Evolutionary conservation across 2,797 vertebrate genomes (phyloP), one percentile per base, ranked within the genome.

Genomic region (Cirrhinus molitorella): DNA sequence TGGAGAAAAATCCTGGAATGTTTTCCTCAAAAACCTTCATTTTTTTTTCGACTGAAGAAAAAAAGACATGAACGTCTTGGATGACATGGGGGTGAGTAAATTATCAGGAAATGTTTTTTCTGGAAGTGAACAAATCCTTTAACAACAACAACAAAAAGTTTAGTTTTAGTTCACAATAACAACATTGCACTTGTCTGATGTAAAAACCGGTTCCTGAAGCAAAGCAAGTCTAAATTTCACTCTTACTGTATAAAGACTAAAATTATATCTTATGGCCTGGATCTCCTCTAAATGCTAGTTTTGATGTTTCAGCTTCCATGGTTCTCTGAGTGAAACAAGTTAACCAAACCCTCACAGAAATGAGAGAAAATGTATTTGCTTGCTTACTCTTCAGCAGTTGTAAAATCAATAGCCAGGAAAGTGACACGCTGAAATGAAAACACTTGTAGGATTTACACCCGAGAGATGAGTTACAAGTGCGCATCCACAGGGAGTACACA

Each of bases 391-490:
- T 70, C 37, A 57, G 51, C 79, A 34, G n/a, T 70, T 70, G 13
- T 59, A 37, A 83, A 70, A 77, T 59, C 37, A 57, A 59, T 77
- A 57, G 63, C 40, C 40, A 37, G 53, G 31, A 67, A 55, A 76
- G 51, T 67, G 65, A 70, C 53, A 59, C 10, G 21, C 65, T 21
- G 25, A 74, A 40, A 25, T 68, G 66, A 78, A 70, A 83, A 78
- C 82, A 83, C 82, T 71, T 83, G 82, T 71, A 61, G 66, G 53
- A 83, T 83, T 71, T 49, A 71, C 65, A 78, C 53, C 67, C 16
- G 11, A 61, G 37, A 59, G 66, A 71, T 12, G 4, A 40, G 31
- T 28, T 57, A 45, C 66, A 79, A 79, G 45, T 40, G 77, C 14
- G 14, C 17, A 31, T 83, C 72, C 23, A 83, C 53, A 28, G 53